Conservation (phyloP, 1,140 invertebrate species). For the Bicyclus anynana region DNA sequence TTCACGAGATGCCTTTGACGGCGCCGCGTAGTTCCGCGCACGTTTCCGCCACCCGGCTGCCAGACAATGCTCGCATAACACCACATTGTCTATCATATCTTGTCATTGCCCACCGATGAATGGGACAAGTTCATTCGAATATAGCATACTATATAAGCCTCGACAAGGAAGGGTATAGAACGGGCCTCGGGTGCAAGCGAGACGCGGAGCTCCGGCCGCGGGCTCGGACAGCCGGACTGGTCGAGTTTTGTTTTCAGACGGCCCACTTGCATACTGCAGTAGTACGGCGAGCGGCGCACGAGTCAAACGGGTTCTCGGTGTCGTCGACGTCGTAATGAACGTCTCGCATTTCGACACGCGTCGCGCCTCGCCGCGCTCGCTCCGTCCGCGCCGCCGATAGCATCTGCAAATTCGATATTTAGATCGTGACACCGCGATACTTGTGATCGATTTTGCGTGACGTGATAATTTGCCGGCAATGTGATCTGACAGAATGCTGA, state of each 20-base stretch:
- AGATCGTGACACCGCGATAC: slow-evolving; percentile 60
- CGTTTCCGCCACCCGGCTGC: slow-evolving; percentile 20
- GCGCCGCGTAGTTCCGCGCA: slow-evolving; percentile 11
- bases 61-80: slow-evolving; percentile 30
- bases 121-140: slow-evolving; percentile 60
- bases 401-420: slow-evolving; percentile 67
- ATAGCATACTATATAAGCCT: slow-evolving; percentile 43
- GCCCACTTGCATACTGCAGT: slow-evolving; percentile 33
- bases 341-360: slow-evolving; percentile 55
- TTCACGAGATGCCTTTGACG: slow-evolving; percentile 31
- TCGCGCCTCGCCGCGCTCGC: slow-evolving; percentile 52
- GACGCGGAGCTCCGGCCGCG: slow-evolving; percentile 31
- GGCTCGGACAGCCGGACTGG: slow-evolving; percentile 52
- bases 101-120: slow-evolving; percentile 49
- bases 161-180: slow-evolving; percentile 32
- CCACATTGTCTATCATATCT: slow-evolving; percentile 48
- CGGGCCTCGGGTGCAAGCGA: slow-evolving; percentile 26
- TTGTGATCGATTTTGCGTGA: slow-evolving; percentile 48
- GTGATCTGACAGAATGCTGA: slow-evolving; percentile 54
- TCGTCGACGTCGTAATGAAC: slow-evolving; percentile 45
- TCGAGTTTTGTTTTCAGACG: slow-evolving; percentile 61
- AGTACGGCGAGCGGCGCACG: slow-evolving; percentile 49
- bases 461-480: slow-evolving; percentile 48
- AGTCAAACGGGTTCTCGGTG: slow-evolving; percentile 33
- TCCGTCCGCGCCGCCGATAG: slow-evolving; percentile 56